A percentile compares a stretch with the other conserved stretches of the same genome.
Evolutionary conservation across 2,113 vertebrate species (phyloP).

Genomic region (Clarias magur): DNA sequence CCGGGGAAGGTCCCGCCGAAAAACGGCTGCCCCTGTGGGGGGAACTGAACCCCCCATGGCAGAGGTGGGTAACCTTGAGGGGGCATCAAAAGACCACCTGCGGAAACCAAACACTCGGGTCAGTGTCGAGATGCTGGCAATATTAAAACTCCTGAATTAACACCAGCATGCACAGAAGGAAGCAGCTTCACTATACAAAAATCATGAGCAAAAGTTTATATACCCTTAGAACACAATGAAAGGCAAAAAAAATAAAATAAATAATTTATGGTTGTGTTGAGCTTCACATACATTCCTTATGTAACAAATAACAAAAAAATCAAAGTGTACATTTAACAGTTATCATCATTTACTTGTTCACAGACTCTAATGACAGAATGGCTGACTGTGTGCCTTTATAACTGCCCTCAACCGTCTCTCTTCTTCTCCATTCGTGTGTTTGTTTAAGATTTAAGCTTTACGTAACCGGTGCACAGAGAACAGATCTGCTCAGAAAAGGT

Average conservation of each 20-base stretch:
- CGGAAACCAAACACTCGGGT: not conserved
- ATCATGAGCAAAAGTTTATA: not conserved
- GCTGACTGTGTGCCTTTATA: not conserved
- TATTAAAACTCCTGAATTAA: not conserved
- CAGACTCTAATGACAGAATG: not conserved
- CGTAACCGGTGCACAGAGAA: not conserved
- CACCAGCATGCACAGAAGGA: too few relatives aligned
- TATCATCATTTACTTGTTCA: not conserved
- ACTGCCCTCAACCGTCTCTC: not conserved
- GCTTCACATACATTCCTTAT: not conserved
- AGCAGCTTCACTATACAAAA: not conserved
- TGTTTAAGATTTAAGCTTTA: not conserved
- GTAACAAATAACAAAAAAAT: not conserved
- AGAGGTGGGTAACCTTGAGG: conserved; percentile 77
- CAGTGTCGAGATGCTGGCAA: not conserved
- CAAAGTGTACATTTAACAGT: not conserved
- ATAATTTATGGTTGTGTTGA: not conserved
- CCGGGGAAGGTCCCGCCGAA: conserved; percentile 81
- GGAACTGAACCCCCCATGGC: conserved; percentile 80
- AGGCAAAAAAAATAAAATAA: not conserved
- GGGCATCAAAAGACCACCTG: conserved; percentile 77
- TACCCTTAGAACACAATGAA: not conserved
- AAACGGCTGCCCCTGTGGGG: conserved; percentile 77
- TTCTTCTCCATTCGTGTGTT: not conserved
- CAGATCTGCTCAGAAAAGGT: not conserved